Percentiles rank a stretch among this genome's conserved stretches.
Evolutionary conservation across 2,113 vertebrate species (phyloP).

Genomic region (Hippocampus barbouri): DNA sequence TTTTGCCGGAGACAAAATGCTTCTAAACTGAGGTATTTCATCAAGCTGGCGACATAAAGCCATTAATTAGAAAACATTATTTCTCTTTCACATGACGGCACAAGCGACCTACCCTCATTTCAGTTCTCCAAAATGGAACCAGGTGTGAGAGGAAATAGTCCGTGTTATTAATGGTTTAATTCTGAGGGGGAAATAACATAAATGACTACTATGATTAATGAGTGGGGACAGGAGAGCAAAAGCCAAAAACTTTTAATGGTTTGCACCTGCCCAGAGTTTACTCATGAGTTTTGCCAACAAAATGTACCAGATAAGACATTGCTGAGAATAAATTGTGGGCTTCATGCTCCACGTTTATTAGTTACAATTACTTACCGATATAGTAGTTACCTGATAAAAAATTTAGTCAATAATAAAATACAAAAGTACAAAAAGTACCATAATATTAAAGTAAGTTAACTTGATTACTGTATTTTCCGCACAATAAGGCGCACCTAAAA

Average conservation of each 20-base stretch:
- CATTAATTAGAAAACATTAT: constrained; percentile 48
- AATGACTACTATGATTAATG: constrained; percentile 60
- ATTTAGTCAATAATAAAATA: too few relatives aligned
- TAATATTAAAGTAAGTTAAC: too few relatives aligned
- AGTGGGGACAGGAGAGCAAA: constrained; percentile 32
- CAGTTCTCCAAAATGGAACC: constrained; percentile 22
- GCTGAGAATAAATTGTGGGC: constrained; percentile 42
- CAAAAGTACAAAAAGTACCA: too few relatives aligned
- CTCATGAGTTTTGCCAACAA: constrained; percentile 29
- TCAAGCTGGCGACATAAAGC: constrained; percentile 43
- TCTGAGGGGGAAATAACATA: constrained; percentile 41
- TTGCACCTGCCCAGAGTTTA: constrained; percentile 42
- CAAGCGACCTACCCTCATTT: constrained; percentile 10
- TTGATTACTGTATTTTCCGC: too few relatives aligned
- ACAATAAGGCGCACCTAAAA: too few relatives aligned
- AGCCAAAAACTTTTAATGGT: constrained; percentile 41
- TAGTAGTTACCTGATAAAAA: too few relatives aligned
- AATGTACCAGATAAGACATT: constrained; percentile 32
- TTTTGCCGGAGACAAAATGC: constrained; percentile 11
- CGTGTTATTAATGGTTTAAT: constrained; percentile 57
- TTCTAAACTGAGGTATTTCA: constrained; percentile 23
- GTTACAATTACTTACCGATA: too few relatives aligned
- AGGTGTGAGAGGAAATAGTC: constrained; percentile 36
- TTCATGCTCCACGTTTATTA: not conserved
- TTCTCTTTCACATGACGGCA: constrained; percentile 32